Evolutionary conservation across 2,113 vertebrate genomes (phyloP), one percentile per base, ranked within the genome.

Genomic region (Pampusana beccarii): DNA sequence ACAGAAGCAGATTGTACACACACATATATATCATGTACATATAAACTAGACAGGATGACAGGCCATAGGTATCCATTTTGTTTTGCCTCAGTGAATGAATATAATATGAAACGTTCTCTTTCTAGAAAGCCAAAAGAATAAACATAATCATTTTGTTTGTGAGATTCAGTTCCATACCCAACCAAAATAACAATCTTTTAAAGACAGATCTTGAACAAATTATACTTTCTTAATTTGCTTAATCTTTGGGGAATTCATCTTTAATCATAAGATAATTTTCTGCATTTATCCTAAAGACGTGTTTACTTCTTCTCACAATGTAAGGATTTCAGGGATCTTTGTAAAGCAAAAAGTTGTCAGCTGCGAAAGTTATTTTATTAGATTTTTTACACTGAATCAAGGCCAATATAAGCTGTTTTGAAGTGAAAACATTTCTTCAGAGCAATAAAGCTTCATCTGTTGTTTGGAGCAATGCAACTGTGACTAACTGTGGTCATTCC

Each of bases 261-360:
- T 89, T 82, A 94, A 80, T 36, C 24, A 67, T 44, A 12, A 62
- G 33, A 80, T 48, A 84, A 71, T 87, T 80, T 78, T 92, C 50
- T 79, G 58, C 50, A 81, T 75, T 90, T 95, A 84, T 34, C 69
- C 44, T 72, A 57, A 90, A 71, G 24, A 66, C 90, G 67, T 96
- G 18, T 83, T 94, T 91, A 75, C 81, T 91, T 66, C 79, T 97
- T 95, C 96, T 89, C 80, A 84, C 16, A 87, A 56, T 87, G 51
- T 71, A 75, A 95, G 57, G 61, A 78, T 80, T 92, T 93, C 62
- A 90, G 24, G 81, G 42, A 56, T 69, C 7, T 81, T 90, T 84
- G 42, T 70, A 78, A 95, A 72, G 20, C n/a, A 93, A 74, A 36
- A 73, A 34, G 8, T 82, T 95, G 40, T 74, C 72, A 67, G 40